Percentiles rank a stretch among this genome's conserved stretches.
These are phyloP conservation scores for Apamea epomidion DNA, from an alignment of 2,888 invertebrate species.

Conservation along the genomic window DNA sequence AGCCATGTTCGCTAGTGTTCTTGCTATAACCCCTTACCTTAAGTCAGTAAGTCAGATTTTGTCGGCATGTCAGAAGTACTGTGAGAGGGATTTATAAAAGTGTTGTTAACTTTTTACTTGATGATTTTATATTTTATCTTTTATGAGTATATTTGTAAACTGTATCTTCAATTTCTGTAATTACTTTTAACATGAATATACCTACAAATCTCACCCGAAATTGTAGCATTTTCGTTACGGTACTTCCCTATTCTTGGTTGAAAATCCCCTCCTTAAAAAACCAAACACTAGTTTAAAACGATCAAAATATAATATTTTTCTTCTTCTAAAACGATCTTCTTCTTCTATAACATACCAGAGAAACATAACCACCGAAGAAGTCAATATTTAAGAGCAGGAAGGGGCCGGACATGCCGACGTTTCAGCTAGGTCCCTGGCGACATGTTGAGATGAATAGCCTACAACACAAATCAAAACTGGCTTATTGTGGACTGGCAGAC, in stretches of 20 bases:
- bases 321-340: not conserved
- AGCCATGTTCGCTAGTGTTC: not conserved
- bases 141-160: too few relatives aligned
- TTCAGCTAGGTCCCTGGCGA: conserved; percentile 7
- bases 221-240: not conserved
- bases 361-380: conserved; percentile 4
- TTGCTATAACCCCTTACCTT: not conserved
- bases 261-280: not conserved
- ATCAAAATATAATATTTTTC: not conserved
- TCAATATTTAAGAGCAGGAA: conserved; percentile 42
- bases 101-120: too few relatives aligned
- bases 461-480: conserved; percentile 15
- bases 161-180: too few relatives aligned
- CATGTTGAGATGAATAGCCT: conserved; percentile 20
- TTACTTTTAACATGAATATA: not conserved
- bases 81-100: too few relatives aligned
- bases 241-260: not conserved
- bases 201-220: not conserved
- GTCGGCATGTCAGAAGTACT: too few relatives aligned
- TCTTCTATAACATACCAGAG: not conserved
- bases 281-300: not conserved
- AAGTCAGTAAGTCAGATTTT: too few relatives aligned
- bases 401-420: conserved; percentile 8
- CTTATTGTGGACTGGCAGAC: conserved; percentile 1
- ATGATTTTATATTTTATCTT: too few relatives aligned